Percentiles rank a stretch among this genome's conserved stretches.
phyloP scores from a whole-genome alignment of 2,888 invertebrate species.

The Encarsia formosa region DNA sequence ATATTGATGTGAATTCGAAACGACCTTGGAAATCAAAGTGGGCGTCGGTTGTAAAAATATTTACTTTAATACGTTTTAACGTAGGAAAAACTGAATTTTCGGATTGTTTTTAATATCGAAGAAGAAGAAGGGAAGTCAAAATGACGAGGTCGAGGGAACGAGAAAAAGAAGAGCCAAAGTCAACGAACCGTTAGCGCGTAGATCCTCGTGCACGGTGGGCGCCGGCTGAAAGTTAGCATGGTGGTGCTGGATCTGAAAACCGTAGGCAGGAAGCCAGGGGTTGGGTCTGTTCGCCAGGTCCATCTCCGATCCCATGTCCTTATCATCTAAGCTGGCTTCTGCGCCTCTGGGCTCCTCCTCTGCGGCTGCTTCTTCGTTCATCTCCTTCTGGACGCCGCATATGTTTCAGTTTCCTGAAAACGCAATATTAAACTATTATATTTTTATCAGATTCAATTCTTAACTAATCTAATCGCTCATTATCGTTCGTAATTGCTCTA shows the following conservation, averaged over 20 bases:
- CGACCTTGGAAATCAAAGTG: too few relatives aligned
- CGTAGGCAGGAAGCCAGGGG: slow-evolving; percentile 77
- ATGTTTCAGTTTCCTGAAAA: slow-evolving; percentile 8
- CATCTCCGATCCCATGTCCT: slow-evolving; percentile 38
- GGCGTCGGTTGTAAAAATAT: too few relatives aligned
- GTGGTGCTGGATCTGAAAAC: slow-evolving; percentile 65
- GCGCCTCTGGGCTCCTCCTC: slow-evolving; percentile 12
- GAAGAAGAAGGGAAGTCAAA: not conserved
- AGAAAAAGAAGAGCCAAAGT: not conserved
- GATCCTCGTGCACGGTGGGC: slow-evolving; percentile 45
- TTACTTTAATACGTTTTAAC: too few relatives aligned
- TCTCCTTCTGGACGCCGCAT: slow-evolving; percentile 22
- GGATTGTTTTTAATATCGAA: too few relatives aligned
- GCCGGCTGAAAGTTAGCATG: slow-evolving; percentile 48
- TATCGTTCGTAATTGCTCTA: too few relatives aligned
- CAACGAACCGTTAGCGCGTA: slow-evolving; percentile 48
- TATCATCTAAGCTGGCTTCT: slow-evolving; percentile 24
- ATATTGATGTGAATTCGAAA: too few relatives aligned
- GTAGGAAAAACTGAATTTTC: too few relatives aligned
- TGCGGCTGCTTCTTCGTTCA: slow-evolving; percentile 20
- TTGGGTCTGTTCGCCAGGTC: slow-evolving; percentile 59
- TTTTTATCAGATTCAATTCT: too few relatives aligned
- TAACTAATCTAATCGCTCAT: too few relatives aligned
- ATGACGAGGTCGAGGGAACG: not conserved
- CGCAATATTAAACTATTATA: too few relatives aligned